Conservation (phyloP, 1,140 invertebrate genomes). For the Dryas iulia region DNA sequence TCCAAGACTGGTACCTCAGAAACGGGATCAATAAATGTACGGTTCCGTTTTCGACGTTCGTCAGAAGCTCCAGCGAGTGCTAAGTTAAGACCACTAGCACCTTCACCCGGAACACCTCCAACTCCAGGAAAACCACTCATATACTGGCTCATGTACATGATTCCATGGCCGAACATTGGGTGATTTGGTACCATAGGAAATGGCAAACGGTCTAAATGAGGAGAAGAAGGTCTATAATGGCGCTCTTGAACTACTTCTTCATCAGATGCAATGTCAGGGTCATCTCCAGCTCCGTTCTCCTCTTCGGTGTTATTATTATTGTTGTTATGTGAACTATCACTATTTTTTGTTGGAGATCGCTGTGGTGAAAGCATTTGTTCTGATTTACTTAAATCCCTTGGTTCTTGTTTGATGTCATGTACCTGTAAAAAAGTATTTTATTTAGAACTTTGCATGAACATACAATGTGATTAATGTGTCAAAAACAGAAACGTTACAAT, state of each 20-base stretch:
- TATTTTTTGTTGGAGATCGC: conserved; percentile 76
- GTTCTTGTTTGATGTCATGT: conserved; percentile 80
- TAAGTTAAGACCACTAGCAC: conserved; percentile 80
- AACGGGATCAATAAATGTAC: conserved; percentile 99
- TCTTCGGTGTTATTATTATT: conserved; percentile 80
- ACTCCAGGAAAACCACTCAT: conserved; percentile 83
- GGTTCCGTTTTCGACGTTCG: conserved; percentile 94
- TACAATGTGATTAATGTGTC: no score
- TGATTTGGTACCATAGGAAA: conserved; percentile 90
- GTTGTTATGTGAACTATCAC: conserved; percentile 72
- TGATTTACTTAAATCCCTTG: conserved; percentile 77
- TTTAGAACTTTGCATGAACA: background rate
- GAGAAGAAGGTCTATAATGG: conserved; percentile 66
- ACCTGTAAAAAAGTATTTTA: conserved; percentile 46
- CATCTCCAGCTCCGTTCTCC: conserved; percentile 62
- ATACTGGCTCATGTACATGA: conserved; percentile 96
- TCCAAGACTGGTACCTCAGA: conserved; percentile 98
- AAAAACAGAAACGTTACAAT: background rate
- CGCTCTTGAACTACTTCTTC: conserved; percentile 68
- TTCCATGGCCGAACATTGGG: conserved; percentile 91
- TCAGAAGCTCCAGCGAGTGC: conserved; percentile 85
- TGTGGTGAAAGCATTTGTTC: conserved; percentile 69
- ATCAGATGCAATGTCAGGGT: conserved; percentile 71
- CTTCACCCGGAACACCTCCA: conserved; percentile 70
- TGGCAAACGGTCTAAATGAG: conserved; percentile 77